Conservation (phyloP, 2,113 vertebrate species). For the Ctenodactylus gundi region DNA sequence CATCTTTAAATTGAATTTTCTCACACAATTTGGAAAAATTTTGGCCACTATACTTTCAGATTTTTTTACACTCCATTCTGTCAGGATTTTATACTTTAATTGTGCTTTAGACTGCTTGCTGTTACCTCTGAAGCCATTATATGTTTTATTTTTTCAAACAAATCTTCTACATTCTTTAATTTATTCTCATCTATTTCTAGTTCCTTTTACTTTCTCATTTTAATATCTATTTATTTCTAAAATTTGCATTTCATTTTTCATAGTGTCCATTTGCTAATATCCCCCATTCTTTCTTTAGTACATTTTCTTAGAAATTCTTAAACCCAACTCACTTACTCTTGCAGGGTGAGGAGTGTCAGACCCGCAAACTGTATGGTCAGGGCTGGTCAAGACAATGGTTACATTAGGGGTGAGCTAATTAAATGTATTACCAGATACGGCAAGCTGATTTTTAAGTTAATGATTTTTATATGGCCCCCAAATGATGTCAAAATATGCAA, state of each 20-base stretch:
- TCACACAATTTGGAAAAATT: conserved; percentile 5
- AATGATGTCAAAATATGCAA: too few relatives aligned
- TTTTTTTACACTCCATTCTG: background rate
- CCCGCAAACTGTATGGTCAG: too few relatives aligned
- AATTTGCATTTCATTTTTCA: background rate
- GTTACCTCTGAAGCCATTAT: background rate
- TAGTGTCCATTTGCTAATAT: background rate
- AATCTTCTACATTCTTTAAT: background rate
- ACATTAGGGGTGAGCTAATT: too few relatives aligned
- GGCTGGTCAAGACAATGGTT: too few relatives aligned
- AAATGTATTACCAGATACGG: too few relatives aligned
- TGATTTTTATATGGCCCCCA: too few relatives aligned
- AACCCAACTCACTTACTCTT: background rate
- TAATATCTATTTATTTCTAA: background rate
- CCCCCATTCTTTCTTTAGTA: background rate
- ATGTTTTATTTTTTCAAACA: background rate
- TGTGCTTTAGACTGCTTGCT: background rate
- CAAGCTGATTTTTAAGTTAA: too few relatives aligned
- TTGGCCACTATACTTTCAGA: background rate
- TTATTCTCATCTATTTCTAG: background rate
- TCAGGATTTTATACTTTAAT: too few relatives aligned
- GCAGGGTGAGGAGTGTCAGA: background rate
- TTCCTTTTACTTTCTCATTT: background rate
- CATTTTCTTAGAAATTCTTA: conserved; percentile 22
- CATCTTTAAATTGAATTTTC: background rate